Percentiles rank a stretch among this genome's conserved stretches.
Conservation (phyloP, 2,888 invertebrate genomes). For the Exephanes ischioxanthus region DNA sequence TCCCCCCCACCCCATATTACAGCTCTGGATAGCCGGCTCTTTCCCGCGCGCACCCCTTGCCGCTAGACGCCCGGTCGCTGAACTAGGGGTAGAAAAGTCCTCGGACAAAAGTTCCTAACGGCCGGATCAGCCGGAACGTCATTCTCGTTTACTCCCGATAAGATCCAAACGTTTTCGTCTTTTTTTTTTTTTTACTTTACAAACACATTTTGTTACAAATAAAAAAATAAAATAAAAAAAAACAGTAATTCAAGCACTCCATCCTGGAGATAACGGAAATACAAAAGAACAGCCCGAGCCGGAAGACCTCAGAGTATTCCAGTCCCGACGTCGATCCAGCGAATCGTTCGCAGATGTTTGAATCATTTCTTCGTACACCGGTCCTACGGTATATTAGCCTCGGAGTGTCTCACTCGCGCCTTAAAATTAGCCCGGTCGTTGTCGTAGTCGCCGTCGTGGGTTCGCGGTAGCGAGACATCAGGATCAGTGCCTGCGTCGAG, state of each 20-base stretch:
- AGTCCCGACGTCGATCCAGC: slow-evolving; percentile 13
- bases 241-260: background rate
- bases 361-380: slow-evolving; percentile 45
- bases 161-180: slow-evolving; percentile 11
- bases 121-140: slow-evolving; percentile 63
- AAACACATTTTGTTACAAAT: background rate
- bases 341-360: slow-evolving; percentile 59
- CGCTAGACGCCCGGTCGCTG: slow-evolving; percentile 67
- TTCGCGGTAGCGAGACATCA: slow-evolving; percentile 43
- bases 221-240: background rate
- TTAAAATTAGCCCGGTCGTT: slow-evolving; percentile 62
- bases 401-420: slow-evolving; percentile 40
- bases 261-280: background rate
- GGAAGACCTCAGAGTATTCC: background rate
- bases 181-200: background rate
- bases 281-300: background rate
- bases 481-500: slow-evolving; percentile 43
- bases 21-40: slow-evolving; percentile 42
- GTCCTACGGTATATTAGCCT: background rate
- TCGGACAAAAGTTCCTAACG: slow-evolving; percentile 63
- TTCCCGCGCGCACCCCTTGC: slow-evolving; percentile 55
- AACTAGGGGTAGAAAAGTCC: slow-evolving; percentile 61
- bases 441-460: slow-evolving; percentile 44
- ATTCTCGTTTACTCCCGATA: slow-evolving; percentile 56
- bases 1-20: slow-evolving; percentile 29